A percentile compares a stretch with the other conserved stretches of the same genome.
These are phyloP conservation scores for Rhyacophila evoluta DNA, from an alignment of 2,888 invertebrate genomes.

Conservation along the genomic window DNA sequence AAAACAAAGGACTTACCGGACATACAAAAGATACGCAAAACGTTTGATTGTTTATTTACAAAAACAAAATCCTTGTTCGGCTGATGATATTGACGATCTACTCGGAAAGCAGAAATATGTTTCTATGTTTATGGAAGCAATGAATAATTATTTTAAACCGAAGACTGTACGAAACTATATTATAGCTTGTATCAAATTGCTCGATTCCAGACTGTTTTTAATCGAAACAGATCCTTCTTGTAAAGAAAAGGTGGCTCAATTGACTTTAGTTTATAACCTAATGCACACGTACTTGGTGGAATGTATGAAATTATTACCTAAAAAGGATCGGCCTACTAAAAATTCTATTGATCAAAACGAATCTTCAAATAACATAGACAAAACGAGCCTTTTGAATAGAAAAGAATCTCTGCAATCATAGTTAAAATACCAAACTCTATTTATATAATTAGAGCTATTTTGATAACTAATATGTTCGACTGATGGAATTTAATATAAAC, in stretches of 20 bases:
- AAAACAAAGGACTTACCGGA: constrained; percentile 67
- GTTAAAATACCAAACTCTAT: constrained; percentile 8
- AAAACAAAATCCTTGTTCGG: constrained; percentile 67
- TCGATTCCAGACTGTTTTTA: constrained; percentile 68
- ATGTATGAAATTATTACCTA: constrained; percentile 57
- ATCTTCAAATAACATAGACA: neutral
- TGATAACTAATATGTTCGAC: too few species aligned
- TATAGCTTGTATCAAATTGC: constrained; percentile 67
- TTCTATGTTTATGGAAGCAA: constrained; percentile 66
- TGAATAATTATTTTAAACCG: constrained; percentile 66
- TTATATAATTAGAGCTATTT: too few species aligned
- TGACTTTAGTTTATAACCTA: constrained; percentile 67
- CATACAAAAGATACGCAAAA: constrained; percentile 68
- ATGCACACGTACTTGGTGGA: constrained; percentile 66
- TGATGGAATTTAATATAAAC: too few species aligned
- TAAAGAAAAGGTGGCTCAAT: constrained; percentile 68
- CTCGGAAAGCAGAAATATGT: constrained; percentile 68
- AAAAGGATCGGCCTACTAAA: constrained; percentile 48
- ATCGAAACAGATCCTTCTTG: constrained; percentile 68
- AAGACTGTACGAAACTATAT: constrained; percentile 69
- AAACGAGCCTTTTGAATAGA: neutral
- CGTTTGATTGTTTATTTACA: constrained; percentile 67
- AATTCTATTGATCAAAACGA: constrained; percentile 19
- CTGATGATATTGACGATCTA: constrained; percentile 68
- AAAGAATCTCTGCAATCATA: constrained; percentile 36